A percentile compares a stretch with the other conserved stretches of the same genome.
Evolutionary conservation across 2,797 vertebrate genomes (phyloP).

Genomic region (Schizopygopsis malacanthus): DNA sequence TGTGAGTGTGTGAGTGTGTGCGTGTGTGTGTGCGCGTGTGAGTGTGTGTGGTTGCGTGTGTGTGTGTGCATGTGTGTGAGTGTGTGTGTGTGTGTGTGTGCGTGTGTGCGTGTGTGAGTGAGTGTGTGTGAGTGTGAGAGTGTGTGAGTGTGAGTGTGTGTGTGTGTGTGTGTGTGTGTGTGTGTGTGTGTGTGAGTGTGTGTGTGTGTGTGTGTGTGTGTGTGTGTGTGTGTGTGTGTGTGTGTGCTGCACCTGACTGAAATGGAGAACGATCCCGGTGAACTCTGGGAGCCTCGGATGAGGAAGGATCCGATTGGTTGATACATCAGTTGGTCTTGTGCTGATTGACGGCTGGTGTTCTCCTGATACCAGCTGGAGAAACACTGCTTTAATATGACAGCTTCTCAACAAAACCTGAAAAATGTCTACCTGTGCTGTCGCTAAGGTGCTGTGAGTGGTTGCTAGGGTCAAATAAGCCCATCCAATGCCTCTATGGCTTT

Average conservation of each 20-base stretch:
- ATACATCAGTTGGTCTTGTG: slow-evolving; percentile 79
- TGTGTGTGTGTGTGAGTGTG: not conserved
- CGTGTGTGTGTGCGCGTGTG: no score
- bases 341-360: slow-evolving; percentile 76
- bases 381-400: not conserved
- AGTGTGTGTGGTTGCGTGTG: no score
- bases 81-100: no score
- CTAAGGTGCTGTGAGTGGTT: no score
- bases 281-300: slow-evolving; percentile 85
- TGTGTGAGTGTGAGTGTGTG: no score
- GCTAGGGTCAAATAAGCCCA: no score
- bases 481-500: no score
- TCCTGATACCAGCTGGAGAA: slow-evolving; percentile 82
- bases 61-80: no score
- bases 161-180: no score
- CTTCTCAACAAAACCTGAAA: not conserved
- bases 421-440: not conserved
- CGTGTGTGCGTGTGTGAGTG: no score
- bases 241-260: slow-evolving; percentile 83
- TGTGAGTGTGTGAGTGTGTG: no score
- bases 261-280: slow-evolving; percentile 86
- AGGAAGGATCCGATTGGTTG: slow-evolving; percentile 83
- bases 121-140: no score
- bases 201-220: not conserved
- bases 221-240: not conserved